Evolutionary conservation across 2,797 vertebrate genomes (phyloP), one percentile per base, ranked within the genome.

Genomic region (Taenioides sp.): DNA sequence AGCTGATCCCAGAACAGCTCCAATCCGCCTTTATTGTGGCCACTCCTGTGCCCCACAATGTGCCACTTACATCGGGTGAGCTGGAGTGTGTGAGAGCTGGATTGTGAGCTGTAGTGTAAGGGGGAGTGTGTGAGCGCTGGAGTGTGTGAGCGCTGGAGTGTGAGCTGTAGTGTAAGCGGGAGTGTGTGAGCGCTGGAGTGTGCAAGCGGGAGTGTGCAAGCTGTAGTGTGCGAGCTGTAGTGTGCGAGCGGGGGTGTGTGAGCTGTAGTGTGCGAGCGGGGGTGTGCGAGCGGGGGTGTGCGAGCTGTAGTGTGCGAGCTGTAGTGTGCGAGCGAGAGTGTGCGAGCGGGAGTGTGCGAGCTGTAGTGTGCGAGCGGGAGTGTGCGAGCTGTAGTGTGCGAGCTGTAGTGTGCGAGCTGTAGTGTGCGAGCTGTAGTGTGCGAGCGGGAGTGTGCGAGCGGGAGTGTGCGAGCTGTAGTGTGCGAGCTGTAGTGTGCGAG

Each of bases 21-120:
- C 61, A 31, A 57, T 2, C 59, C 69, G n/a, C 20, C 74, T 77
- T 37, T 74, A 40, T 84, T 72, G 71, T 79, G 82, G 81, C 58
- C 74, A 63, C 79, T 70, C 49, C 40, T 80, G 79, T 85, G 85
- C 80, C 80, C 80, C 69, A 69, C 80, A 60, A 85, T 78, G 74
- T 83, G 85, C 88, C 90, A 91, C 93, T 93, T 87, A 80, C 80
- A 79, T 59, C 78, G 23, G 84, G 85, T 86, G 65, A 88, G 86
- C 74, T 55, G 16, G 6, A 65, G 2, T 5, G 28, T 31, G 28
- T 31, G 28, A 31, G 1, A 2, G 2, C 4, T 1, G n/a, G n/a
- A 28, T 2, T 31, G 28, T 31, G 28, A 31, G 28, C 28, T 31
- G 4, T 0, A 31, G 28, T 31, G 28, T 31, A 3, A 31, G 28